Conservation (phyloP, 2,888 invertebrate species). For the Ceriagrion tenellum region DNA sequence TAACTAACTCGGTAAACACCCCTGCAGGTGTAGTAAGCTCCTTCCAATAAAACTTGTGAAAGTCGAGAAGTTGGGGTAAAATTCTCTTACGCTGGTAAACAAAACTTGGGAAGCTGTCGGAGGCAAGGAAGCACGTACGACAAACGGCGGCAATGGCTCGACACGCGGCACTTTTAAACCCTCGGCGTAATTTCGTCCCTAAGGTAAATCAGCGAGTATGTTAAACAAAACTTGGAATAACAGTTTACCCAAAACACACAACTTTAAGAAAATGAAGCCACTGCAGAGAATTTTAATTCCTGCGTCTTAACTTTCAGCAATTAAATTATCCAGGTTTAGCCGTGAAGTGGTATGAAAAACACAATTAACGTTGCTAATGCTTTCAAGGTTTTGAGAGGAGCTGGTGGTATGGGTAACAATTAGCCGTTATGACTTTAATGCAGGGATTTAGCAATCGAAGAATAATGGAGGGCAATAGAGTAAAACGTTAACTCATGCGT, state of each 20-base stretch:
- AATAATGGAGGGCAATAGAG: no score
- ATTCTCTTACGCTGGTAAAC: conserved; percentile 1
- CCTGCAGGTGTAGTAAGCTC: not conserved
- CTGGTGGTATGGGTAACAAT: no score
- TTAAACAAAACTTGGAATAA: not conserved
- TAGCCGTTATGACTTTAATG: no score
- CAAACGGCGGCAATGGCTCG: not conserved
- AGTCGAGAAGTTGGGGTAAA: not conserved
- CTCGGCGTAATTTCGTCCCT: not conserved
- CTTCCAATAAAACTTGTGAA: conserved; percentile 1
- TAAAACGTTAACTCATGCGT: no score
- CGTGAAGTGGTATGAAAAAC: no score
- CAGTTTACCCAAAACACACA: not conserved
- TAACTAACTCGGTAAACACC: not conserved
- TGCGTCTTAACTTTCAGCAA: no score
- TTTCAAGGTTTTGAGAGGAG: no score
- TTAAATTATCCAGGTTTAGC: no score
- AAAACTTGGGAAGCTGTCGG: not conserved
- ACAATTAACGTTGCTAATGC: no score
- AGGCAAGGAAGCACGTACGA: not conserved
- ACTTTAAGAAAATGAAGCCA: no score
- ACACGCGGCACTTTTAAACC: not conserved
- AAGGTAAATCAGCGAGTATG: not conserved
- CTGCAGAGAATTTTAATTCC: no score
- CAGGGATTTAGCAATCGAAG: no score